These are phyloP conservation scores for Gortyna flavago DNA, from an alignment of 2,888 invertebrate genomes.

Conservation along the genomic window DNA sequence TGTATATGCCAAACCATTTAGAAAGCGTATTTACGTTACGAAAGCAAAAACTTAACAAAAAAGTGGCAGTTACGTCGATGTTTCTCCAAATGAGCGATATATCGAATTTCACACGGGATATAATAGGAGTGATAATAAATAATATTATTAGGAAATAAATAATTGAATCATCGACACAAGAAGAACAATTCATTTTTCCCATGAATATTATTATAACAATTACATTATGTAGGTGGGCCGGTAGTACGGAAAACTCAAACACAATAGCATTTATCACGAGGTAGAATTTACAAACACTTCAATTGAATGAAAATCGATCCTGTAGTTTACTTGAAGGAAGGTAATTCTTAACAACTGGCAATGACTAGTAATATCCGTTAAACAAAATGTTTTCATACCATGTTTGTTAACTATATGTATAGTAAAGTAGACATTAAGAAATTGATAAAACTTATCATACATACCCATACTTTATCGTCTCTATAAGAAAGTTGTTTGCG, in stretches of 20 bases:
- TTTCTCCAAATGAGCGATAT: too few species aligned
- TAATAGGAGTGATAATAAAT: background rate
- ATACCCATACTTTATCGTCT: slow-evolving; percentile 54
- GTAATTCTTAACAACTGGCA: background rate
- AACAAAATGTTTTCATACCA: background rate
- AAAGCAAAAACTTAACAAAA: too few species aligned
- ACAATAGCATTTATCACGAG: slow-evolving; percentile 14
- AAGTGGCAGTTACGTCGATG: too few species aligned
- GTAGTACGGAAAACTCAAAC: slow-evolving; percentile 10
- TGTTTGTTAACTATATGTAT: background rate
- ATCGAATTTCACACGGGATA: background rate
- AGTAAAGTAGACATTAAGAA: background rate
- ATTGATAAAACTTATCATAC: slow-evolving; percentile 46
- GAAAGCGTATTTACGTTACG: too few species aligned
- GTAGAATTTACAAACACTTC: slow-evolving; percentile 42
- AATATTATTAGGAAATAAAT: background rate
- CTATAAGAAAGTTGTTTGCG: slow-evolving; percentile 46
- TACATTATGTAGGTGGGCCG: background rate
- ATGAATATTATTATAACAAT: background rate
- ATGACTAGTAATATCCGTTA: background rate
- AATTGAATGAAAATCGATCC: slow-evolving; percentile 7
- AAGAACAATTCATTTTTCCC: slow-evolving; percentile 11
- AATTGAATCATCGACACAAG: background rate
- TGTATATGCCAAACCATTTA: too few species aligned
- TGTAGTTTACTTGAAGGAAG: background rate